phyloP scores from a whole-genome alignment of 2,113 vertebrate species.

The Galeopterus variegatus region DNA sequence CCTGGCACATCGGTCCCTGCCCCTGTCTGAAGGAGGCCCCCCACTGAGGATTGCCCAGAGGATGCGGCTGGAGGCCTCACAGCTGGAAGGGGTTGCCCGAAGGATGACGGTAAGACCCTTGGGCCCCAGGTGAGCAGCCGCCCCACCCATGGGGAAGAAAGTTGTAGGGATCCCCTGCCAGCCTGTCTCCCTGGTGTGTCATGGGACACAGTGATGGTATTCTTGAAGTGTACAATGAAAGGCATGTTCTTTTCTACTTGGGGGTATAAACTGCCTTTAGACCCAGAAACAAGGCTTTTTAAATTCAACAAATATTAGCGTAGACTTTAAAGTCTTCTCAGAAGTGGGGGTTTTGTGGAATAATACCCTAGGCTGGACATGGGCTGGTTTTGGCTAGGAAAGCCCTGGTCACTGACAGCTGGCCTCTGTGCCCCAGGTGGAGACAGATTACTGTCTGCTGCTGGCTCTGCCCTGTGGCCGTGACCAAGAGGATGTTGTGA shows the following conservation, averaged over 20 bases:
- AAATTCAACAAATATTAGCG: not conserved
- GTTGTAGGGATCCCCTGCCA: not conserved
- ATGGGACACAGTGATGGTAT: not conserved
- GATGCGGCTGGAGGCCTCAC: constrained; percentile 97
- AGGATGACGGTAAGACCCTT: constrained; percentile 94
- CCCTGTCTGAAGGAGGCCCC: constrained; percentile 95
- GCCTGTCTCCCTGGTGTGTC: not conserved
- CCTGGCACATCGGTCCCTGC: constrained; percentile 96
- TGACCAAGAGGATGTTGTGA: constrained; percentile 97
- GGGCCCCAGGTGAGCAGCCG: not conserved
- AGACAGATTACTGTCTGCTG: constrained; percentile 98
- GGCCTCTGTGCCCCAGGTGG: constrained; percentile 91
- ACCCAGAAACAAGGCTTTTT: not conserved
- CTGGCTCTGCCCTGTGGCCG: constrained; percentile 98
- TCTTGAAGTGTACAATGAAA: not conserved
- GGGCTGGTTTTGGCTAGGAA: not conserved
- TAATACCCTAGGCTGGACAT: not conserved
- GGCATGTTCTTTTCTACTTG: not conserved
- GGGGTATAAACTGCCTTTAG: not conserved
- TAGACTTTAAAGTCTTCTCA: not conserved
- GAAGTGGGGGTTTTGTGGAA: not conserved
- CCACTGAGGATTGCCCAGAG: constrained; percentile 97
- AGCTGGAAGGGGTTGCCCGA: constrained; percentile 96
- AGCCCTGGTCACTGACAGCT: not conserved
- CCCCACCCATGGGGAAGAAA: too few relatives aligned